phyloP scores from a whole-genome alignment of 2,113 vertebrate species.

The Stegostoma tigrinum region DNA sequence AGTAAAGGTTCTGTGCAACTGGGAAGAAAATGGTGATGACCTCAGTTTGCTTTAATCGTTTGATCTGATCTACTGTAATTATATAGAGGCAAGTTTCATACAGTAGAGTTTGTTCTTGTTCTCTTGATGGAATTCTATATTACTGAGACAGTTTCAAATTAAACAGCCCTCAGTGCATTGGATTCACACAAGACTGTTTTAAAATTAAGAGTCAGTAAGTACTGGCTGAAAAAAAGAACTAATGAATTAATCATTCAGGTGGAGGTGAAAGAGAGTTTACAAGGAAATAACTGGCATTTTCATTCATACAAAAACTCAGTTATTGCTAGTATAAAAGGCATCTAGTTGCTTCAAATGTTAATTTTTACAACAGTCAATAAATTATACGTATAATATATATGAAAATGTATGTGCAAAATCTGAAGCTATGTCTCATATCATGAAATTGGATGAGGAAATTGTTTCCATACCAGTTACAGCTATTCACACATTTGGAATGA shows the following conservation, averaged over 20 bases:
- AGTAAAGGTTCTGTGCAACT: slow-evolving; percentile 35
- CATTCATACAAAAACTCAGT: not conserved
- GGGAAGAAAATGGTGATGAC: slow-evolving; percentile 36
- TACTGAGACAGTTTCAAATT: slow-evolving; percentile 4
- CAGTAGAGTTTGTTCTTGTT: slow-evolving; percentile 28
- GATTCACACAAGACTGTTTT: not conserved
- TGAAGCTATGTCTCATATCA: not conserved
- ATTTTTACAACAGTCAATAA: not conserved
- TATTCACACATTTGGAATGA: not conserved
- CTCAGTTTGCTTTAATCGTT: slow-evolving; percentile 32
- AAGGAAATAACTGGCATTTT: not conserved
- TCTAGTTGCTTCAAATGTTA: not conserved
- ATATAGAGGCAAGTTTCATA: slow-evolving; percentile 20
- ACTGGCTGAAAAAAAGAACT: not conserved
- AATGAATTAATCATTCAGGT: not conserved
- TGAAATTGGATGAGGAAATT: not conserved
- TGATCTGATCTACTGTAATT: slow-evolving; percentile 37
- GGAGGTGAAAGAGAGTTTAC: not conserved
- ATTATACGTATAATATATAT: not conserved
- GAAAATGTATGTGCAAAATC: not conserved
- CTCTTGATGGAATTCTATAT: not conserved
- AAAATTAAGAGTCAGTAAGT: not conserved
- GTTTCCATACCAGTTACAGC: not conserved
- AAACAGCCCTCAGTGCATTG: not conserved
- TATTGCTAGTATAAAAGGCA: not conserved